A percentile compares a stretch with the other conserved stretches of the same genome.
These are phyloP conservation scores for Siphonodentalium dalli DNA, from an alignment of 2,888 invertebrate species.

Conservation along the genomic window DNA sequence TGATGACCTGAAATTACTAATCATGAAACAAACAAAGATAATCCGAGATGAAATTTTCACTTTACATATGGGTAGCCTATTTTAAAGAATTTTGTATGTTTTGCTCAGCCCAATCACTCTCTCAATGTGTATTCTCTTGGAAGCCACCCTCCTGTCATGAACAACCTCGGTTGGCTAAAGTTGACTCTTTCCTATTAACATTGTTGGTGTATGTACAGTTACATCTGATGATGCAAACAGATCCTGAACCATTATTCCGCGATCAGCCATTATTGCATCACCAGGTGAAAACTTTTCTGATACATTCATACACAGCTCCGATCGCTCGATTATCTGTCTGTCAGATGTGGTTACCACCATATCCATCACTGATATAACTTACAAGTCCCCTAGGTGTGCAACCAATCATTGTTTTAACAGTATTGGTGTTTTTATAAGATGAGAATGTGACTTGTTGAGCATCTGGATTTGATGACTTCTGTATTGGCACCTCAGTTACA, in stretches of 20 bases:
- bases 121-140: constrained; percentile 23
- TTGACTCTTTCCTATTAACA: constrained; percentile 31
- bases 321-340: constrained; percentile 30
- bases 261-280: constrained; percentile 32
- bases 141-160: constrained; percentile 22
- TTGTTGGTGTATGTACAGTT: constrained; percentile 31
- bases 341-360: constrained; percentile 30
- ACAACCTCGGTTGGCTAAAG: constrained; percentile 28
- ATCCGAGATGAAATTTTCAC: constrained; percentile 11
- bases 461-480: constrained; percentile 28
- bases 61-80: constrained; percentile 8
- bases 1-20: constrained; percentile 26
- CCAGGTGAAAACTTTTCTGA: no score
- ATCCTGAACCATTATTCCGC: constrained; percentile 36
- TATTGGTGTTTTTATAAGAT: constrained; percentile 35
- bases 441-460: constrained; percentile 31
- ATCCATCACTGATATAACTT: constrained; percentile 23
- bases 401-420: constrained; percentile 31
- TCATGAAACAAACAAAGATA: constrained; percentile 17
- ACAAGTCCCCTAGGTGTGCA: constrained; percentile 22
- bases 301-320: constrained; percentile 8
- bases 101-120: constrained; percentile 26
- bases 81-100: constrained; percentile 23
- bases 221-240: constrained; percentile 30
- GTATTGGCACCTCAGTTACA: constrained; percentile 34